Conservation (phyloP, 2,797 vertebrate species). For the Girardinus metallicus region DNA sequence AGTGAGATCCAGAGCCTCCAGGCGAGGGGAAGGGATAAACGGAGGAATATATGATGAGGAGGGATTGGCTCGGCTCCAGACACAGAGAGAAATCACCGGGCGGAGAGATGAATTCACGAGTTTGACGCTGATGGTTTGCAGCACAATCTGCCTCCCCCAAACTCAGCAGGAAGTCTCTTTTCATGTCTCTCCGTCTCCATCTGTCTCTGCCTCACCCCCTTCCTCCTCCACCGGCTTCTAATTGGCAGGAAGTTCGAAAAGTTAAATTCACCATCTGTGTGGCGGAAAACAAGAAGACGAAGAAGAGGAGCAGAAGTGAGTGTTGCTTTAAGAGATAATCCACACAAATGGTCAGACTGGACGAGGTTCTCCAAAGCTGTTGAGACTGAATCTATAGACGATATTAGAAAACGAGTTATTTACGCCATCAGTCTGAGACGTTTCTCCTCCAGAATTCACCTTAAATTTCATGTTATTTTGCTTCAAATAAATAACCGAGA, state of each 20-base stretch:
- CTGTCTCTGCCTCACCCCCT: constrained; percentile 4
- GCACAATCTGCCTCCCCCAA: constrained; percentile 18
- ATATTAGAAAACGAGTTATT: neutral
- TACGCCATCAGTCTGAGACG: neutral
- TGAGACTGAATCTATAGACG: neutral
- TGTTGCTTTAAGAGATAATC: neutral
- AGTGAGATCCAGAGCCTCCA: neutral
- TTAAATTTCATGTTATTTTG: neutral
- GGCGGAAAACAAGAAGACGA: neutral
- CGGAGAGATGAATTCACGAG: constrained; percentile 6
- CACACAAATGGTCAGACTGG: neutral
- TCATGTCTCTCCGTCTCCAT: constrained; percentile 16
- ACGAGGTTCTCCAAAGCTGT: neutral
- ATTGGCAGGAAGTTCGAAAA: constrained; percentile 35
- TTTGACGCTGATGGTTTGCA: constrained; percentile 11
- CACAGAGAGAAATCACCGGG: neutral
- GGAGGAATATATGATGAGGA: constrained; percentile 3
- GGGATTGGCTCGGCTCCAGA: neutral
- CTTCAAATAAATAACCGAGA: neutral
- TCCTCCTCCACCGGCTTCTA: neutral
- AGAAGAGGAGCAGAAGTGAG: neutral
- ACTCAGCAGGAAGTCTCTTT: constrained; percentile 21
- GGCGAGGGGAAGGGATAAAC: neutral
- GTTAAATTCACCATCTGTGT: constrained; percentile 25
- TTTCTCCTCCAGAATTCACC: neutral